Percentiles rank a stretch among this genome's conserved stretches.
Conservation (phyloP, 2,888 invertebrate genomes). For the Iselma pallidipennis region DNA sequence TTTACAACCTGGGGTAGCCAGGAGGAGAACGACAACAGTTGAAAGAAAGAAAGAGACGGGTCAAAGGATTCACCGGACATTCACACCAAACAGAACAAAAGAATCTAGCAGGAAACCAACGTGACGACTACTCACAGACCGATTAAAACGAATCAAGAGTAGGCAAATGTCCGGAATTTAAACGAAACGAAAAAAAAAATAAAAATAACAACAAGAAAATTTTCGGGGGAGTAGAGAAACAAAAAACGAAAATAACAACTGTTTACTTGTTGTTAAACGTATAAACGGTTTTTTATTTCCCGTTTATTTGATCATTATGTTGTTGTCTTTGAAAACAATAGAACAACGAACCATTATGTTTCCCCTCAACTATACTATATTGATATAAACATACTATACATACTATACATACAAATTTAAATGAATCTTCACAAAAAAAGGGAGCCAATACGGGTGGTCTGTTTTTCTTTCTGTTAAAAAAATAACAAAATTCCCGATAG, state of each 20-base stretch:
- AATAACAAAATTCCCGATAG: neutral
- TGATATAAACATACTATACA: neutral
- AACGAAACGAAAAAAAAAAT: neutral
- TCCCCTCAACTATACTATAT: neutral
- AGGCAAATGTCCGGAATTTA: neutral
- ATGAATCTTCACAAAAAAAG: neutral
- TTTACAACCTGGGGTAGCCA: neutral
- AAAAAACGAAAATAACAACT: too few species aligned
- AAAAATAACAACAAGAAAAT: neutral
- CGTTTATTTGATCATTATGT: neutral
- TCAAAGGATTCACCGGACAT: neutral
- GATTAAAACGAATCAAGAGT: neutral
- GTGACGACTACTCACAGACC: neutral
- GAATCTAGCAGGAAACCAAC: neutral
- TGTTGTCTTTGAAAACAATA: conserved; percentile 1
- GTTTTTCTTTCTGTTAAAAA: neutral
- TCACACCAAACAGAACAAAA: neutral
- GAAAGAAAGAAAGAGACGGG: neutral
- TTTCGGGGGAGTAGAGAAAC: too few species aligned
- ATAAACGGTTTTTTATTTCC: neutral
- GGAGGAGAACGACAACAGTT: neutral
- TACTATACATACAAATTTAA: neutral
- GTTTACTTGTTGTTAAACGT: too few species aligned
- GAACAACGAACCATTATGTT: neutral
- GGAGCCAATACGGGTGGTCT: conserved; percentile 1